Base-by-base conservation (phyloP, 2,797 vertebrate genomes). In the Anguilla obscura region DNA sequence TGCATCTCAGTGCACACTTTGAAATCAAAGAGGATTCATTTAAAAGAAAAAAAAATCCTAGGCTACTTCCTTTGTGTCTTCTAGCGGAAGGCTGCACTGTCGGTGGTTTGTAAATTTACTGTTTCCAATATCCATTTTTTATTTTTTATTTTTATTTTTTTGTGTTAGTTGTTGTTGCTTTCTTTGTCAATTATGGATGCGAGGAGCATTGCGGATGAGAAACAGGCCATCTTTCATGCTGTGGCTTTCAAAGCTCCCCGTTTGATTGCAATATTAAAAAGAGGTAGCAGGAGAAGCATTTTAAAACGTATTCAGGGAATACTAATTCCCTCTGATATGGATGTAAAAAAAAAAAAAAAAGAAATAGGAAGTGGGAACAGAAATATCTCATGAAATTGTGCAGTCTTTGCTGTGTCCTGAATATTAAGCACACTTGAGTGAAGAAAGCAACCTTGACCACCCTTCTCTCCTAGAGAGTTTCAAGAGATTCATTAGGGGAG, bases 301-400 rank as follows among this genome's bases (percentile, higher is more conserved):
- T 50, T 82, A 45, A 82, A 50, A 50, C 50, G 79, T n/a, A 50
- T 45, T 82, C 79, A 50, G 45, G 79, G 40, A 82, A 82, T 82
- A 48, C 7, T 82, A 82, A 50, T 82, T 50, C 79, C 45, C 79
- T 82, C 6, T 50, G 79, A 82, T 82, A 21, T 16, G 71, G 27
- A 33, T 33, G 27, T 76, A 36, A 33, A 36, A 76, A 1, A 36
- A 76, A 36, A 14, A 74, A 16, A 58, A 58, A 58, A 58, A 76
- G 16, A 58, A 8, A 58, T 58, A 33, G 0, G 76, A 36, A 21
- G 1, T 4, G 33, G 18, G 14, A 80, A 80, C 33, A 48, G 76
- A 18, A 76, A 48, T 18, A 8, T 80, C 76, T 45, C 36, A 80
- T 45, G 33, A 45, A 80, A 18, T 48, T 40, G 36, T 48, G 76